Conservation (phyloP, 2,113 vertebrate species). For the Larimichthys crocea region DNA sequence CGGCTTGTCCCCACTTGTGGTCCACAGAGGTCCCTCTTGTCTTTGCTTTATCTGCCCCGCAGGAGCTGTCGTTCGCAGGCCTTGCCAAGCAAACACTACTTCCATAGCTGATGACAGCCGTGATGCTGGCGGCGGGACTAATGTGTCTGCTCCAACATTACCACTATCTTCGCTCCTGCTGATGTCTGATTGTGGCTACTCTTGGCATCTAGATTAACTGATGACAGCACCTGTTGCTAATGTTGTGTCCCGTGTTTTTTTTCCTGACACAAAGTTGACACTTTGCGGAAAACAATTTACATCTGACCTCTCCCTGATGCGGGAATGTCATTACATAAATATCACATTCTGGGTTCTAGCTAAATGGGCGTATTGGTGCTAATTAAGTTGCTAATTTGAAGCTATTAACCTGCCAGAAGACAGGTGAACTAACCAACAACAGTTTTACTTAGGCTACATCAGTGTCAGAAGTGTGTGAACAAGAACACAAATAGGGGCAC, state of each 20-base stretch:
- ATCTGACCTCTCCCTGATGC: neutral
- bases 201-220: constrained; percentile 27
- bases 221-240: constrained; percentile 51
- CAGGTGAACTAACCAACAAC: neutral
- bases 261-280: neutral
- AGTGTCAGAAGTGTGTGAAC: neutral
- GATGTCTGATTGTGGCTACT: constrained; percentile 19
- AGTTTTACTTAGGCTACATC: neutral
- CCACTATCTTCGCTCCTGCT: constrained; percentile 32
- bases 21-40: constrained; percentile 27
- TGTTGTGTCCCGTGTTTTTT: neutral
- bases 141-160: constrained; percentile 51
- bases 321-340: neutral
- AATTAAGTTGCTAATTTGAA: neutral
- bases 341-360: neutral
- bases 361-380: neutral
- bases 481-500: neutral
- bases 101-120: constrained; percentile 49
- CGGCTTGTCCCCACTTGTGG: constrained; percentile 14
- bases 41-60: constrained; percentile 58
- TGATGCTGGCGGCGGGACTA: constrained; percentile 49
- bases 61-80: constrained; percentile 55
- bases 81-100: constrained; percentile 52
- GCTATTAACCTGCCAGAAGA: neutral
- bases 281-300: neutral